A percentile compares a stretch with the other conserved stretches of the same genome.
Evolutionary conservation across 1,140 invertebrate species (phyloP).

Genomic region (Drosophila orosa): DNA sequence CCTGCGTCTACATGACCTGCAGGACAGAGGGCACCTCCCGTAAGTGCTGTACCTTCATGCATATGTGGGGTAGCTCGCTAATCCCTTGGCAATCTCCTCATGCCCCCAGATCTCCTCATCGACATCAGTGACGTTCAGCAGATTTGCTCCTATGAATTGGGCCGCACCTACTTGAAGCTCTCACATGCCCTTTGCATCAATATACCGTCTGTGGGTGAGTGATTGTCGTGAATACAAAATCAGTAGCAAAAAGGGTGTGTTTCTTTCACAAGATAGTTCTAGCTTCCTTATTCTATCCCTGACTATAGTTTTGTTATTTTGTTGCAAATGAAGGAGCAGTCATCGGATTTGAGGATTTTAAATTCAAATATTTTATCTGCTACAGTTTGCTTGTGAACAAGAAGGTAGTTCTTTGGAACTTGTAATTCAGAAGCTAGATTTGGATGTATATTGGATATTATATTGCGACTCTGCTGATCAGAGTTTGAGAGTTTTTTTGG

Average conservation of each 20-base stretch:
- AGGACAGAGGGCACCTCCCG: conserved; percentile 96
- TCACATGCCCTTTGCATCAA: conserved; percentile 96
- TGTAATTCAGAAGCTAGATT: neutral
- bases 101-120: conserved; percentile 94
- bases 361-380: no score
- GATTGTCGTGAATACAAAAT: neutral
- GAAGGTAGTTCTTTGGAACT: neutral
- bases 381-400: neutral
- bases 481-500: neutral
- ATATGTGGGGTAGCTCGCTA: neutral
- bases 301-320: neutral
- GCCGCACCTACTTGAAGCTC: conserved; percentile 95
- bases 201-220: conserved; percentile 95
- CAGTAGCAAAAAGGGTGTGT: neutral
- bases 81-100: neutral
- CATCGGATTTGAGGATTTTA: neutral
- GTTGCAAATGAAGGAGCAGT: neutral
- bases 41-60: conserved; percentile 86
- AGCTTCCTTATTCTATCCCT: neutral
- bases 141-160: conserved; percentile 98
- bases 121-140: conserved; percentile 98
- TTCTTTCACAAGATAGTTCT: neutral
- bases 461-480: neutral
- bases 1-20: conserved; percentile 99
- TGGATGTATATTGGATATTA: neutral